These are phyloP conservation scores for Spinibarbus caldwelli DNA, from an alignment of 2,797 vertebrate genomes.

Conservation along the genomic window DNA sequence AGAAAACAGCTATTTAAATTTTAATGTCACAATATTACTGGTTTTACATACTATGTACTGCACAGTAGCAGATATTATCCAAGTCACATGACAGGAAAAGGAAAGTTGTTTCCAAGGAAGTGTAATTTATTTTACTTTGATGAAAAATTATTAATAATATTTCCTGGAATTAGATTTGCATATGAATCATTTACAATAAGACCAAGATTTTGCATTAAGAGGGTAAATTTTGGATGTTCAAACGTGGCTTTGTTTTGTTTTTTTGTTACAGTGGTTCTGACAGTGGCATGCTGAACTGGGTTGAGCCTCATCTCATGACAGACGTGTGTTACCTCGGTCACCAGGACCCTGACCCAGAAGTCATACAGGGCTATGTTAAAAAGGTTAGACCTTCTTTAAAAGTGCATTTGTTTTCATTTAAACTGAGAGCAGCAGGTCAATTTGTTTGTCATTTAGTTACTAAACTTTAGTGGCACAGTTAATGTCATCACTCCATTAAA, in stretches of 20 bases:
- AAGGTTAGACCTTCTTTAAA: slow-evolving; percentile 78
- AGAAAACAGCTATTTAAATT: not conserved
- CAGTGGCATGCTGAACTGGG: slow-evolving; percentile 76
- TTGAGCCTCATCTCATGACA: slow-evolving; percentile 84
- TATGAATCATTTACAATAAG: not conserved
- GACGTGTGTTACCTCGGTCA: slow-evolving; percentile 86
- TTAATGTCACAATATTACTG: not conserved
- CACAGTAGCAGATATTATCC: not conserved
- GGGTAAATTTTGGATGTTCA: not conserved
- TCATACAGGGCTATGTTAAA: slow-evolving; percentile 90
- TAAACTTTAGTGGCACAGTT: slow-evolving; percentile 23
- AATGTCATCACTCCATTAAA: slow-evolving; percentile 27
- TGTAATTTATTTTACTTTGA: not conserved
- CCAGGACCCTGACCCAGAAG: slow-evolving; percentile 83
- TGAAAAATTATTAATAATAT: not conserved
- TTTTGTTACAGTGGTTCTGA: slow-evolving; percentile 77
- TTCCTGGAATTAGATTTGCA: not conserved
- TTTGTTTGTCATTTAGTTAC: not conserved
- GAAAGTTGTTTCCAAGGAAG: not conserved
- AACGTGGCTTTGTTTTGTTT: not conserved
- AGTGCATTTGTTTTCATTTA: not conserved
- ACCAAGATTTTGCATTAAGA: not conserved
- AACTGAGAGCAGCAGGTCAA: not conserved
- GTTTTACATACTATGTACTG: not conserved
- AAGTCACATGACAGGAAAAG: not conserved